A percentile compares a stretch with the other conserved stretches of the same genome.
Conservation (phyloP, 2,888 invertebrate genomes). For the Sarcophaga rosellei region DNA sequence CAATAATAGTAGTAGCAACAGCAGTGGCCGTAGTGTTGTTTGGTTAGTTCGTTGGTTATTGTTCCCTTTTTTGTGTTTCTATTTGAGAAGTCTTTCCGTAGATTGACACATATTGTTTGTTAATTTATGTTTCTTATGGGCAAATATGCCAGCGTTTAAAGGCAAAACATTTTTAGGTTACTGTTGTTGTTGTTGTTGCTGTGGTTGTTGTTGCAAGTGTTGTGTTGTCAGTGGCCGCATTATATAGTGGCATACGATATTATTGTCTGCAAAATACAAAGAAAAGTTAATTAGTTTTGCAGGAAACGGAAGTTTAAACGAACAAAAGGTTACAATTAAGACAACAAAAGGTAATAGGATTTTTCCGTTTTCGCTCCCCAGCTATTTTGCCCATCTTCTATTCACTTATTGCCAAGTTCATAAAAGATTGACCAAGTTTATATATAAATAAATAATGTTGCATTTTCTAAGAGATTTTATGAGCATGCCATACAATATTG, state of each 20-base stretch:
- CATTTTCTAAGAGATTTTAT: background rate
- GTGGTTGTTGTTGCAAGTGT: constrained; percentile 1
- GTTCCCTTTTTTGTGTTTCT: background rate
- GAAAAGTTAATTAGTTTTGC: constrained; percentile 61
- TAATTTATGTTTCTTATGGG: constrained; percentile 22
- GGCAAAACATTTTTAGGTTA: background rate
- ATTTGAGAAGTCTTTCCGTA: constrained; percentile 27
- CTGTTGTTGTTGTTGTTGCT: constrained; percentile 16
- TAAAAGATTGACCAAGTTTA: background rate
- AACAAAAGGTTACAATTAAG: constrained; percentile 45
- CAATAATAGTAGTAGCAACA: background rate
- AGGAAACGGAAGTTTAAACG: constrained; percentile 50
- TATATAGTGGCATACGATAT: constrained; percentile 14
- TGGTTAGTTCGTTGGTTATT: background rate
- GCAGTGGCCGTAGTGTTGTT: background rate
- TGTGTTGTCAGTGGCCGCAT: background rate
- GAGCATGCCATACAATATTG: background rate
- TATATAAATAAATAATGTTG: constrained; percentile 23
- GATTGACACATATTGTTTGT: constrained; percentile 61
- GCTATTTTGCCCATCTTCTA: background rate
- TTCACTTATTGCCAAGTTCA: background rate
- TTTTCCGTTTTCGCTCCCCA: background rate
- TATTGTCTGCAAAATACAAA: constrained; percentile 52
- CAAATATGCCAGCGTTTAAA: background rate
- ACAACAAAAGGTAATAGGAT: background rate